phyloP scores from a whole-genome alignment of 2,888 invertebrate genomes.

The Tupiocoris notatus region DNA sequence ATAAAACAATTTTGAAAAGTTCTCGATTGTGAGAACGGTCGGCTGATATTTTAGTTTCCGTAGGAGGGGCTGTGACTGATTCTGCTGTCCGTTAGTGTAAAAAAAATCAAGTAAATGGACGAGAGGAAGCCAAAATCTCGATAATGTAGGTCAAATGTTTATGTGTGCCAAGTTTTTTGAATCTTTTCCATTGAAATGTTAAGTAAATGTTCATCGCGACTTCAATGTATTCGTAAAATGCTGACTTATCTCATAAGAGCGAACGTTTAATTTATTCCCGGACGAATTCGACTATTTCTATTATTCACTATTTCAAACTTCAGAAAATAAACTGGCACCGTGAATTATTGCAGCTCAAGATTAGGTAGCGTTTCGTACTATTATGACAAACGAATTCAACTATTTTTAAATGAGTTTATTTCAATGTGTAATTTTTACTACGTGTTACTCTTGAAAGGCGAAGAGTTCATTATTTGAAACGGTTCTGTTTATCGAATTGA shows the following conservation, averaged over 20 bases:
- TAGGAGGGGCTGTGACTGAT: conserved; percentile 27
- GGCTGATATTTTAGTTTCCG: conserved; percentile 17
- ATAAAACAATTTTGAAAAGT: background rate
- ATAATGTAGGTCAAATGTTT: background rate
- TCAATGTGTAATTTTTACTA: background rate
- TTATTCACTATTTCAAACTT: background rate
- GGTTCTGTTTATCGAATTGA: background rate
- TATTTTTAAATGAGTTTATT: background rate
- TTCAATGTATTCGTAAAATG: background rate
- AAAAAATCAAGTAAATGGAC: background rate
- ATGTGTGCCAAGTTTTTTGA: background rate
- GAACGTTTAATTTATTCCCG: too few relatives aligned
- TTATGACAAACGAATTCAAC: background rate
- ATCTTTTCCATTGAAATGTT: background rate
- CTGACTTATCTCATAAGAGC: too few relatives aligned
- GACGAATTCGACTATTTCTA: too few relatives aligned
- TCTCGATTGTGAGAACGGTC: background rate
- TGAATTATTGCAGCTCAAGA: background rate
- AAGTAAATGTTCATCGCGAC: background rate
- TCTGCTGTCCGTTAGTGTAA: conserved; percentile 12
- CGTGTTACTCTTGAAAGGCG: background rate
- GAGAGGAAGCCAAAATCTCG: background rate
- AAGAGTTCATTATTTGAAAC: background rate
- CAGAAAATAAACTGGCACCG: background rate
- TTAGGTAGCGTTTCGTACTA: background rate